Base-by-base conservation (phyloP, 2,797 vertebrate species). In the Varecia variegata region DNA sequence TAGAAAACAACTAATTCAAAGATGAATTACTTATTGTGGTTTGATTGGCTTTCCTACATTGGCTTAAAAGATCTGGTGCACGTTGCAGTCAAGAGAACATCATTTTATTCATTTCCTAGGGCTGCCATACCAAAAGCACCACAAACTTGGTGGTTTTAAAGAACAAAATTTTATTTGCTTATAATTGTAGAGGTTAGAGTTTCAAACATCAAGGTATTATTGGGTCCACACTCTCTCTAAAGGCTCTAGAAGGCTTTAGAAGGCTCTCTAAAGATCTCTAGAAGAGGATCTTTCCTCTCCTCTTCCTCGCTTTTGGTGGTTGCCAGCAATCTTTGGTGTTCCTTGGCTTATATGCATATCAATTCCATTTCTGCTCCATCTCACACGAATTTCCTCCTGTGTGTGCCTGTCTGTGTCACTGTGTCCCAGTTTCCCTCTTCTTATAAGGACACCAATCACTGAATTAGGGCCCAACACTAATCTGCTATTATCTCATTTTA, bases 1-100 rank as follows among this genome's bases (percentile, higher is more conserved):
- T 50, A 91, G 9, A 85, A 94, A 86, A 80, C 80, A 54, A 88
- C 27, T 58, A 95, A 85, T 94, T 65, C 30, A 92, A 93, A 85
- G 27, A 4, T 10, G 23, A 80, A 81, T 83, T 87, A 92, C 21
- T 88, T 45, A 82, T 58, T 62, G 6, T 67, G 50, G 1, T 54
- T 94, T 88, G 85, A 68, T 81, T 95, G 90, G 18, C 10, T 82
- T 82, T 83, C 27, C 81, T 92, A 18, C 2, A 81, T 85, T 90
- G 21, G 12, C 18, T 11, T 76, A 27, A 91, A 67, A 92, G 13
- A 40, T 70, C 67, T 92, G 27, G 15, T 10, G 47, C 17, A 13
- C 20, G 21, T 17, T 92, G 5, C 35, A 60, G 50, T 93, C 20
- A 81, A 65, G 23, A 85, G 38, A 82, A 71, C 82, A 71, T 20